Conservation (phyloP, 1,140 invertebrate genomes). For the Penaeus japonicus region DNA sequence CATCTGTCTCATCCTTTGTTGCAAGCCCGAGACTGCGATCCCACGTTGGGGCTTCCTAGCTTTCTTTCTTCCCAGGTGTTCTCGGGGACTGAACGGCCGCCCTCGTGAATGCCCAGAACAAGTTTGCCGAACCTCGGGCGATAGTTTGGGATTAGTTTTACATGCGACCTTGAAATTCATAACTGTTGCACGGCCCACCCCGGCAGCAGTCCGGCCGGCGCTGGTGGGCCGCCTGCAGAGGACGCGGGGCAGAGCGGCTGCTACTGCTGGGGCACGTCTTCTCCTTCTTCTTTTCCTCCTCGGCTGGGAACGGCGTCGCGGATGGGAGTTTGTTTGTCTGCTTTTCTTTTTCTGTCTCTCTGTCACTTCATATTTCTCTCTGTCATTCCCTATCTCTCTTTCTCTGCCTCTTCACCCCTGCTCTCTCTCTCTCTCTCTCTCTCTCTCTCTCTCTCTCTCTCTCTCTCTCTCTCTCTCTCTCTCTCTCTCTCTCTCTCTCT, state of each 20-base stretch:
- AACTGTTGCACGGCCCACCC: background rate
- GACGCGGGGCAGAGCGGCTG: too few relatives aligned
- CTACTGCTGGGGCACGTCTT: too few relatives aligned
- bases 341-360: background rate
- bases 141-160: background rate
- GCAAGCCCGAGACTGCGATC: too few relatives aligned
- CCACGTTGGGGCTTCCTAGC: too few relatives aligned
- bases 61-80: too few relatives aligned
- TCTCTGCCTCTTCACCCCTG: background rate
- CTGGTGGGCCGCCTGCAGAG: too few relatives aligned
- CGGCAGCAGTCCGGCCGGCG: too few relatives aligned
- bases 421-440: too few relatives aligned
- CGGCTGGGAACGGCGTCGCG: background rate
- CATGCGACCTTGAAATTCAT: constrained; percentile 13
- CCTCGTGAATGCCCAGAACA: background rate
- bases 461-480: background rate
- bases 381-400: background rate
- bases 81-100: too few relatives aligned
- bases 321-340: background rate
- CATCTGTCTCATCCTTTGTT: too few relatives aligned
- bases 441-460: too few relatives aligned
- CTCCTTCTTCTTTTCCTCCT: background rate
- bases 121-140: background rate
- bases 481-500: background rate
- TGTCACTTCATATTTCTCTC: background rate